A percentile compares a stretch with the other conserved stretches of the same genome.
These are phyloP conservation scores for Drosophila pullipes DNA, from an alignment of 2,888 invertebrate genomes.

Conservation along the genomic window DNA sequence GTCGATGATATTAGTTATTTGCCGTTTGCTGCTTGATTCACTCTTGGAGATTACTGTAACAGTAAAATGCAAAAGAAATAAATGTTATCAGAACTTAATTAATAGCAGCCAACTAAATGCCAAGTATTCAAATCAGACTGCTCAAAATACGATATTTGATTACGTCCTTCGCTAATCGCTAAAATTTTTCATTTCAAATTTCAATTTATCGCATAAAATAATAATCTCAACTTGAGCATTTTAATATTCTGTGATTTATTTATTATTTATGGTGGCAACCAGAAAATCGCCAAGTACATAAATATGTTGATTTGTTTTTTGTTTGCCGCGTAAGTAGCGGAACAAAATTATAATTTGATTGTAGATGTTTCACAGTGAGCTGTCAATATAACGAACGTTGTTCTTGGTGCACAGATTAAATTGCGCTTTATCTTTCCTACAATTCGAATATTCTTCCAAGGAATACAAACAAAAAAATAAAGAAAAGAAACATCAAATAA, in stretches of 20 bases:
- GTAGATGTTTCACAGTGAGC: neutral
- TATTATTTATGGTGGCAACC: neutral
- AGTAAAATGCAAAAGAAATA: neutral
- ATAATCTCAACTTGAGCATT: neutral
- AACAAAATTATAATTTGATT: neutral
- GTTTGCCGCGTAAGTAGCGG: neutral
- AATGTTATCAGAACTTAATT: neutral
- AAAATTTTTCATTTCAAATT: neutral
- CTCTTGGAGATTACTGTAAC: constrained; percentile 34
- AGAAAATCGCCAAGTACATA: neutral
- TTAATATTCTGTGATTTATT: neutral
- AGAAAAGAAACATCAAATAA: neutral
- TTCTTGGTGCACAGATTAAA: neutral
- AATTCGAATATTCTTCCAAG: neutral
- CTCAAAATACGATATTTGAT: neutral
- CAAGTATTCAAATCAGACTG: neutral
- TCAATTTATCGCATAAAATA: neutral
- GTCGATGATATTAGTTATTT: constrained; percentile 8
- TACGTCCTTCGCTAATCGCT: neutral
- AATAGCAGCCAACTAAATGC: neutral
- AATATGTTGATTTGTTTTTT: neutral
- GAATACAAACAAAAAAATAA: neutral
- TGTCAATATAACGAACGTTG: neutral
- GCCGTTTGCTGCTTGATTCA: constrained; percentile 12
- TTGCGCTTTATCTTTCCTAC: neutral